Evolutionary conservation across 2,888 invertebrate species (phyloP).

Genomic region (Cyaniris semiargus): DNA sequence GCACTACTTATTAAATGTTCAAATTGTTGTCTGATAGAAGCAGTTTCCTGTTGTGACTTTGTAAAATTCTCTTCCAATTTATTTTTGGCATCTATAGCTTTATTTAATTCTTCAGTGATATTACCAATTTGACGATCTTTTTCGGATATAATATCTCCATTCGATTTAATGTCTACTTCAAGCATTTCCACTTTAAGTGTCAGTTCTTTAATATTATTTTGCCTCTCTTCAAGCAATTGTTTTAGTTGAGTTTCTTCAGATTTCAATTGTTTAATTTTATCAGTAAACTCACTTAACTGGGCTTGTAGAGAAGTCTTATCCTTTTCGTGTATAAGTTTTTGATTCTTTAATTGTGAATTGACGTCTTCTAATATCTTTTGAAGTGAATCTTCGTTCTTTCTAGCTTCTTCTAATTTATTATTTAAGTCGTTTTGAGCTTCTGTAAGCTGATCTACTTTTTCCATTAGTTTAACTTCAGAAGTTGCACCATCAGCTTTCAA

Average conservation of each 20-base stretch:
- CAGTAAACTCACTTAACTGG: constrained; percentile 53
- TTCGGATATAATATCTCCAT: constrained; percentile 66
- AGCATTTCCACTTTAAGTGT: constrained; percentile 69
- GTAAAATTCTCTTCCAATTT: constrained; percentile 73
- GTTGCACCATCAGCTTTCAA: constrained; percentile 71
- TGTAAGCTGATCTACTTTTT: constrained; percentile 73
- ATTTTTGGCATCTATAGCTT: constrained; percentile 66
- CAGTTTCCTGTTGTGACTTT: constrained; percentile 58
- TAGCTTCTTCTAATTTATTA: constrained; percentile 73
- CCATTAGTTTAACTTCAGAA: constrained; percentile 72
- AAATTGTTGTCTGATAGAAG: constrained; percentile 66
- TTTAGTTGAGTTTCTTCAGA: constrained; percentile 55
- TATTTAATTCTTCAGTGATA: constrained; percentile 63
- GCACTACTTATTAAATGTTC: constrained; percentile 67
- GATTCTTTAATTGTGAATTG: constrained; percentile 67
- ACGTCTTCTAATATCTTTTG: constrained; percentile 71
- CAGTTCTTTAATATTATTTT: constrained; percentile 64
- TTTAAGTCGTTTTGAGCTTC: constrained; percentile 74
- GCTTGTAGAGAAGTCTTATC: constrained; percentile 60
- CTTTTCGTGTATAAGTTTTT: constrained; percentile 65
- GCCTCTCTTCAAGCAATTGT: constrained; percentile 62
- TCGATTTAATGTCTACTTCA: constrained; percentile 71
- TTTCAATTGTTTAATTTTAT: constrained; percentile 58
- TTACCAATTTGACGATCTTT: constrained; percentile 73
- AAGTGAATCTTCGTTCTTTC: constrained; percentile 71